Base-by-base conservation (phyloP, 2,888 invertebrate species). In the Meandrusa payeni region DNA sequence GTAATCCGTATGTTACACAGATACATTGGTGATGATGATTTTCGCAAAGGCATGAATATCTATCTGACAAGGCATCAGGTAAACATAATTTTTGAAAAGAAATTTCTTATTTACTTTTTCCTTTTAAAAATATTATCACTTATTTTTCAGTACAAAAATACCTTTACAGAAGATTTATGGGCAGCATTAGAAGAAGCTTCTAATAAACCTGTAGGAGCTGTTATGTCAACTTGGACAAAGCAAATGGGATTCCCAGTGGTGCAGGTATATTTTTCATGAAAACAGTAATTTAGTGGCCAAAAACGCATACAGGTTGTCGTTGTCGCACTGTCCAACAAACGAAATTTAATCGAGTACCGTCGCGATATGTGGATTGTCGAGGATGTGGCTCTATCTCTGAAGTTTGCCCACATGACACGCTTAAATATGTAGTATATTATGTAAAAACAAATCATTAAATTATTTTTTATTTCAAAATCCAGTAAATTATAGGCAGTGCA, bases 181-280 rank as follows among this genome's bases (percentile, higher is more conserved):
- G 90, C 91, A 0, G 94, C 96, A 0, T 86, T 99, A 50, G 95
- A 94, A 61, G 94, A 95, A 67, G 95, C 95, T 1, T 96, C 96
- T 55, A 93, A 93, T 10, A 96, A 98, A 73, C 96, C 97, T 2
- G 95, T 99, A 1, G 93, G 92, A 1, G 91, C 91, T 31, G 94
- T 99, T 4, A 99, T 99, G 98, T 94, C 95, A 3, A 95, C 96
- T 10, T 99, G 99, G 99, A 98, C 98, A 0, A 95, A 95, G 68
- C 94, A 96, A 68, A 95, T 95, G 91, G 98, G 99, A 24, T 98
- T 96, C 70, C 98, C 98, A 0, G 92, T 98, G 40, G 92, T 89
- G 29, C 78, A 87, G 77, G 91, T 92, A 50, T 12, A 10, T 27
- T 12, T 4, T 10, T n/a, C n/a, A n/a, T n/a, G n/a, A n/a, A n/a